Conservation (phyloP, 2,797 vertebrate genomes). For the Cossypha caffra region DNA sequence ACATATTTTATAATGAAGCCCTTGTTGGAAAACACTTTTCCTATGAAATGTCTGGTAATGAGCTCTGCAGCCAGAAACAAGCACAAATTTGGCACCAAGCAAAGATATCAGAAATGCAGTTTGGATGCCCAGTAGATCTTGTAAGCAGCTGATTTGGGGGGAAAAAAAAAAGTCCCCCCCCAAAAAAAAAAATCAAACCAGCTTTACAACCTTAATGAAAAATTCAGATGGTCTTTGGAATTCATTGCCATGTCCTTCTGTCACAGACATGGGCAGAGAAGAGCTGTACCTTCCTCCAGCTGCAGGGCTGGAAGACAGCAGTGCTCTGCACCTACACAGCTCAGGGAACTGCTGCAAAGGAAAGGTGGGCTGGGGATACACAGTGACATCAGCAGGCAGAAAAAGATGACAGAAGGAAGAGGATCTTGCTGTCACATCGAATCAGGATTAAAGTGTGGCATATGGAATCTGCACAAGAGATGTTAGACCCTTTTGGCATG, state of each 20-base stretch:
- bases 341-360: not conserved
- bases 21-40: not conserved
- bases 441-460: conserved; percentile 12
- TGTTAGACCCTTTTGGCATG: not conserved
- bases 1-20: not conserved
- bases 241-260: not conserved
- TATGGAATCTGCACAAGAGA: not conserved
- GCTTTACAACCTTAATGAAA: not conserved
- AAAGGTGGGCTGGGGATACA: not conserved
- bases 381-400: not conserved
- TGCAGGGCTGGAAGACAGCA: not conserved
- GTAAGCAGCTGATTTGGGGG: not conserved
- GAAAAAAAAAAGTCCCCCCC: not conserved
- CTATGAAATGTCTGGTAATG: not conserved
- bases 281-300: not conserved
- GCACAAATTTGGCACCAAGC: not conserved
- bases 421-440: conserved; percentile 1
- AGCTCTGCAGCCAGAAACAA: not conserved
- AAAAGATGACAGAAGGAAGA: conserved; percentile 18
- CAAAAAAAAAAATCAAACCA: too few relatives aligned
- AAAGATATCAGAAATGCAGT: not conserved
- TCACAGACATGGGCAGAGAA: not conserved
- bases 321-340: not conserved
- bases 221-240: not conserved
- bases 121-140: not conserved